Base-by-base conservation (phyloP, 2,888 invertebrate species). In the Calameuta idolon region DNA sequence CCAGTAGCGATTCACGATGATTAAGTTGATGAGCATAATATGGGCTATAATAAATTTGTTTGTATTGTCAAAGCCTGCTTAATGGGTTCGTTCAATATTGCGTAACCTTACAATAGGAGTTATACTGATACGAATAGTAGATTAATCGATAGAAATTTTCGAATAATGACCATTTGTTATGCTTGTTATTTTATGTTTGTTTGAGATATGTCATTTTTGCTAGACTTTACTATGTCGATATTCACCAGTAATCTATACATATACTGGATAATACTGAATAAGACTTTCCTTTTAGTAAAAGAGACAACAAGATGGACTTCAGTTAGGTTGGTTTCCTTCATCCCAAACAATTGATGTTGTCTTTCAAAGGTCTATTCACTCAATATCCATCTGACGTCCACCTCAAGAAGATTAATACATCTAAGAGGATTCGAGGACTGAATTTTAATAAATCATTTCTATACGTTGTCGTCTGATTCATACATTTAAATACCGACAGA, bases 371-470 rank as follows among this genome's bases (percentile, higher is more conserved):
- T 23, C 55, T 55, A 69, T 40, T 23, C 33, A 75, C 69, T 77
- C 77, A 69, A 75, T 75, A 40, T 69, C 33, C 15, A 12, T 23
- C 77, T 69, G 23, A 69, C 31, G 31, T 74, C 74, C 35, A 71
- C 30, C 76, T 69, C 74, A 30, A 23, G n/a, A 77, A 33, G 74
- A 74, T 77, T 77, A 74, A 74, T 74, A 77, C 74, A 77, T 69
- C 73, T 34, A 55, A n/a, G 74, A 68, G 30, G 71, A 37, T 35
- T n/a, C 35, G 73, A 40, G 40, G 76, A 73, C 30, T 73, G 31
- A 73, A 76, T 55, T 55, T 76, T 76, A 40, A 76, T 40, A 40
- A 76, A 76, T 76, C 55, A 35, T 31, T 34, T 30, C 71, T 68
- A 34, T 73, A 30, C 11, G 73, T 34, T 55, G 23, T 23, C 55